A percentile compares a stretch with the other conserved stretches of the same genome.
phyloP scores from a whole-genome alignment of 2,888 invertebrate genomes.

The Colletes collaris region DNA sequence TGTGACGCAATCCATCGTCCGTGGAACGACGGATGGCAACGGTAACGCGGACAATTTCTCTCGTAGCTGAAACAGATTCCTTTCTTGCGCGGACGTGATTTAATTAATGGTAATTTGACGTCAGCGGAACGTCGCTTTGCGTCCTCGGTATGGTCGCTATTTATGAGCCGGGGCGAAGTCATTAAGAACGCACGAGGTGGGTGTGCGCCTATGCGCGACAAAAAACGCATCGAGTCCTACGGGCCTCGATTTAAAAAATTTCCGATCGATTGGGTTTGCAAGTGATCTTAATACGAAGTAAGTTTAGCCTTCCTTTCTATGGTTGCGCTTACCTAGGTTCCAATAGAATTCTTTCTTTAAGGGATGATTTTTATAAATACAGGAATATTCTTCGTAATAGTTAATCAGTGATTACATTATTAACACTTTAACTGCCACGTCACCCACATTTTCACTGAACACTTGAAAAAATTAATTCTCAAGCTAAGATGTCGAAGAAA shows the following conservation, averaged over 20 bases:
- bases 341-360: too few relatives aligned
- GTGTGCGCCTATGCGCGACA: constrained; percentile 1
- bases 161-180: constrained; percentile 1
- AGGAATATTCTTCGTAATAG: too few relatives aligned
- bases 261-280: background rate
- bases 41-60: constrained; percentile 47
- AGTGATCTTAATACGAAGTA: too few relatives aligned
- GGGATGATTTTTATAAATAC: too few relatives aligned
- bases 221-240: constrained; percentile 4
- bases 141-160: constrained; percentile 3
- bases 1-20: constrained; percentile 50
- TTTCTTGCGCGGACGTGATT: constrained; percentile 39
- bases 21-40: constrained; percentile 15
- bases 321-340: too few relatives aligned
- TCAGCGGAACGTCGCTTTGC: constrained; percentile 32
- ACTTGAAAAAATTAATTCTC: too few relatives aligned
- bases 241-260: background rate
- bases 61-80: constrained; percentile 33
- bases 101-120: constrained; percentile 49
- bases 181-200: constrained; percentile 1
- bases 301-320: too few relatives aligned
- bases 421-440: too few relatives aligned
- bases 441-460: too few relatives aligned
- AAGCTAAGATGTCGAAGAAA: too few relatives aligned
- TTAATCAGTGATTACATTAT: too few relatives aligned